Conservation (phyloP, 2,888 invertebrate genomes). For the Nemurella pictetii region DNA sequence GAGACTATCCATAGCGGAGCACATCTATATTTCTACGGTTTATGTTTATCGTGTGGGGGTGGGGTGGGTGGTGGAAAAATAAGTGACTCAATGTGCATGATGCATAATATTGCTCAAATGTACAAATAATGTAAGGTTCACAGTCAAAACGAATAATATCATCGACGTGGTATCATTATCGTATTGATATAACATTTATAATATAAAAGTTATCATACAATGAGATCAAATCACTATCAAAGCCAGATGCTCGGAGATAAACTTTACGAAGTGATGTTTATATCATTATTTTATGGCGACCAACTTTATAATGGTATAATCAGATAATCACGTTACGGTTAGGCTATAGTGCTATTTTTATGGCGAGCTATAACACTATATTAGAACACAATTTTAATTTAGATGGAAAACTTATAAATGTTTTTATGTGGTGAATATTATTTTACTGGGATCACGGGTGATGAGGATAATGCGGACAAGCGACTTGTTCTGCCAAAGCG, state of each 20-base stretch:
- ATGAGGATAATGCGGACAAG: background rate
- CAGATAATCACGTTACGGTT: background rate
- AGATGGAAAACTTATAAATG: background rate
- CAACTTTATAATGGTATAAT: background rate
- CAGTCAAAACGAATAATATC: background rate
- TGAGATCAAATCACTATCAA: slow-evolving; percentile 8
- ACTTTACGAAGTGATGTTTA: background rate
- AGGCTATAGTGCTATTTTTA: background rate
- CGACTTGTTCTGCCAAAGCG: no score
- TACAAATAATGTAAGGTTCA: background rate
- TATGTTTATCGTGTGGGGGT: background rate
- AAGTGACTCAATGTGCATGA: background rate
- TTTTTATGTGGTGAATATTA: background rate
- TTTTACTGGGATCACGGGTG: background rate
- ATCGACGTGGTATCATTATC: background rate
- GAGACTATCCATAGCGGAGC: background rate
- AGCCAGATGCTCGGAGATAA: slow-evolving; percentile 15
- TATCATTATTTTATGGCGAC: background rate
- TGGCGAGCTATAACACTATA: no score
- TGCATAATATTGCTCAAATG: background rate
- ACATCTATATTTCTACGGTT: background rate
- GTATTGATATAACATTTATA: background rate
- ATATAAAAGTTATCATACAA: background rate
- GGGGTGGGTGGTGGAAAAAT: background rate
- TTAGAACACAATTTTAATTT: no score